These are phyloP conservation scores for Sphenodon punctatus DNA, from an alignment of 2,797 vertebrate genomes.

Conservation along the genomic window DNA sequence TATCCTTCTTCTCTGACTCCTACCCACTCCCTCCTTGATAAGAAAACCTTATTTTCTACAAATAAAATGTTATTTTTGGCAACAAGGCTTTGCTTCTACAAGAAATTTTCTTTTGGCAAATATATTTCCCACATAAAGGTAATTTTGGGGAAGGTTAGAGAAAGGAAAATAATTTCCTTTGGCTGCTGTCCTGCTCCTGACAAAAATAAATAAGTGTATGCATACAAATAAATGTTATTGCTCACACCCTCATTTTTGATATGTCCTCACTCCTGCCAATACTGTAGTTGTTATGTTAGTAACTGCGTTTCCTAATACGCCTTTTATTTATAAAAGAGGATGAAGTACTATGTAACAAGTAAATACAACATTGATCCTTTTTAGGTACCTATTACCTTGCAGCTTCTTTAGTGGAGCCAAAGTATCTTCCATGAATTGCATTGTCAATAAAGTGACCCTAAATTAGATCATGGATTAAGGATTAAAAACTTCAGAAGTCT, in stretches of 20 bases:
- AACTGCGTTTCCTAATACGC: not conserved
- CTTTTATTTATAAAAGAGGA: not conserved
- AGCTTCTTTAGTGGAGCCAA: not conserved
- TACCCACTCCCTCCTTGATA: not conserved
- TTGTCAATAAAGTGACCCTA: not conserved
- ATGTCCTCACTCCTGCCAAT: not conserved
- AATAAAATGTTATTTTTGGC: not conserved
- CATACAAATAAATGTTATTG: rapidly evolving
- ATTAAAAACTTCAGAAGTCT: not conserved
- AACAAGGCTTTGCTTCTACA: not conserved
- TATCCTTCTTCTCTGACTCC: not conserved
- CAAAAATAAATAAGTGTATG: not conserved
- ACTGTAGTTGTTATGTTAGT: not conserved
- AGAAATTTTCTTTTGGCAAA: not conserved
- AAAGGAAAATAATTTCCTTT: not conserved
- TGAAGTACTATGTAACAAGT: not conserved
- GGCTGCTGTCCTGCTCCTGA: not conserved
- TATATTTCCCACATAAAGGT: not conserved
- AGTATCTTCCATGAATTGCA: not conserved
- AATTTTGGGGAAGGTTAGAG: not conserved
- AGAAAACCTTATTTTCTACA: not conserved
- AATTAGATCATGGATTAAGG: not conserved
- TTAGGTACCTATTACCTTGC: not conserved
- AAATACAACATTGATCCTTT: not conserved
- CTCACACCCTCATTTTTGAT: not conserved